Percentiles rank a stretch among this genome's conserved stretches.
phyloP scores from a whole-genome alignment of 2,888 invertebrate genomes.

The Apantesis nais region DNA sequence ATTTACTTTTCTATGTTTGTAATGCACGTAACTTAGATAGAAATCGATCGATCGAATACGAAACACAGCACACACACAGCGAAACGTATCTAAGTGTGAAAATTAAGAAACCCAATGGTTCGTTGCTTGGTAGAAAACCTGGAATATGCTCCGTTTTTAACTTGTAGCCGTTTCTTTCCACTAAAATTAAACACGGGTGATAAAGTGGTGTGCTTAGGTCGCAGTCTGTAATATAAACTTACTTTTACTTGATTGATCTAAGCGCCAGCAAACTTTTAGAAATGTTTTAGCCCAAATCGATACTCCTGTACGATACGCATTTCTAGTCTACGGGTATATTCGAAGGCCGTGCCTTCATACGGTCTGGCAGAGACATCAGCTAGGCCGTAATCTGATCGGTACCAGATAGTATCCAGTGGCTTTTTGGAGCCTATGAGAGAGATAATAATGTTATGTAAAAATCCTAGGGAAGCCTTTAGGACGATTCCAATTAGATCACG shows the following conservation, averaged over 20 bases:
- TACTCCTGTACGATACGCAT: neutral
- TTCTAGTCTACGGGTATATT: no score
- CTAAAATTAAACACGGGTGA: neutral
- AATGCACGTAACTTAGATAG: no score
- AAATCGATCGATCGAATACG: no score
- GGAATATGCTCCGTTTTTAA: neutral
- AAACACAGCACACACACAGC: no score
- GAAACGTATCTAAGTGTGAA: no score
- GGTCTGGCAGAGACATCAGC: no score
- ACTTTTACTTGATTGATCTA: neutral
- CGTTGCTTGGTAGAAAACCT: neutral
- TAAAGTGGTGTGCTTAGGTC: neutral
- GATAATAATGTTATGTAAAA: neutral
- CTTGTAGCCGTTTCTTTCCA: neutral
- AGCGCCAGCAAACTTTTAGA: neutral
- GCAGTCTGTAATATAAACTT: neutral
- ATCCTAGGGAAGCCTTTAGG: neutral
- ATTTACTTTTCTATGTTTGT: neutral
- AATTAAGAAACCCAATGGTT: no score
- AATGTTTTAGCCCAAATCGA: neutral
- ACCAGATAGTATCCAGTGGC: neutral
- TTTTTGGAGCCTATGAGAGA: neutral
- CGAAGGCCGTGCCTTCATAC: no score
- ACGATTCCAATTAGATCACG: neutral
- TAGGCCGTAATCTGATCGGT: neutral